Conservation (phyloP, 2,797 vertebrate species). For the Ptychobarbus kaznakovi region DNA sequence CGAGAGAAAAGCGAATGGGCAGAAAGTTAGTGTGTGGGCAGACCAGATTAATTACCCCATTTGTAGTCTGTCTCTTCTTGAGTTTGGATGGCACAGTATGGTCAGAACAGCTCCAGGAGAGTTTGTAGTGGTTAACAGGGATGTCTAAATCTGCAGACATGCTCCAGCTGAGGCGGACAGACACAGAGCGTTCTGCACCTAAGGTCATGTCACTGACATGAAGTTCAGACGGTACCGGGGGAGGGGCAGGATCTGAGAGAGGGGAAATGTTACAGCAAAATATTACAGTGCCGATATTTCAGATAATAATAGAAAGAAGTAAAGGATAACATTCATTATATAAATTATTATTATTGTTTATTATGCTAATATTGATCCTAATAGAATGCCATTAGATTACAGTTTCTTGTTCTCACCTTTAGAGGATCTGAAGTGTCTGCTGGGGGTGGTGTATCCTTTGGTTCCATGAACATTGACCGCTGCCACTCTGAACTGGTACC, state of each 20-base stretch:
- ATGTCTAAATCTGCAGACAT: conserved; percentile 83
- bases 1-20: neutral
- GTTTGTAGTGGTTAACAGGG: conserved; percentile 90
- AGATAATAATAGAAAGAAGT: no score
- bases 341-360: neutral
- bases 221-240: conserved; percentile 83
- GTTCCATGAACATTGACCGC: conserved; percentile 91
- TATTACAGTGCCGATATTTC: neutral
- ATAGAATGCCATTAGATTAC: neutral
- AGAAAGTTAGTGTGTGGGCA: neutral
- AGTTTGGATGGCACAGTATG: conserved; percentile 78
- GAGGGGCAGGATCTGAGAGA: conserved; percentile 83
- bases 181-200: conserved; percentile 76
- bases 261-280: neutral
- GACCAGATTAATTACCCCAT: conserved; percentile 76
- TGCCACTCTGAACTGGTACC: conserved; percentile 95
- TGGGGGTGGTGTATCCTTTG: conserved; percentile 91
- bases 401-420: conserved; percentile 81
- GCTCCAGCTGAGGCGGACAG: conserved; percentile 81
- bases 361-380: neutral
- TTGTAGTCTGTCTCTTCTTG: conserved; percentile 85
- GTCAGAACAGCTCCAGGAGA: conserved; percentile 88
- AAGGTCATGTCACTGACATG: conserved; percentile 81
- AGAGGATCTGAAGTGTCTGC: conserved; percentile 88
- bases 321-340: neutral